Conservation (phyloP, 2,888 invertebrate genomes). For the Ligdia adustata region DNA sequence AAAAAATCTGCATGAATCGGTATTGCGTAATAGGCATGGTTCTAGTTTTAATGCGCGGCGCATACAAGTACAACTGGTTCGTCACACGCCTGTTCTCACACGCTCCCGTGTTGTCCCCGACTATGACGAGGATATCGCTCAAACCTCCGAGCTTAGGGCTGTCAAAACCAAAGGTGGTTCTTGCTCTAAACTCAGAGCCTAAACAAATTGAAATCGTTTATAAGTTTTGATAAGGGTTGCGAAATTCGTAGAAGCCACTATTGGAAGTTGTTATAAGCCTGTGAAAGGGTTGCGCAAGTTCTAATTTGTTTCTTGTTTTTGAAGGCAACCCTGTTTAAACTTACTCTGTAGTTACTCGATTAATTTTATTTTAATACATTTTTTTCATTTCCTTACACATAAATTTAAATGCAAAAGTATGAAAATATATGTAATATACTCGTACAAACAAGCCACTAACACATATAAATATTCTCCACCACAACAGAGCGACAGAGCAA, state of each 20-base stretch:
- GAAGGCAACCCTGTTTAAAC: no score
- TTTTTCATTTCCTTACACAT: no score
- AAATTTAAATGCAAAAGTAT: no score
- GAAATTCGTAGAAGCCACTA: conserved; percentile 1
- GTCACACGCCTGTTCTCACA: conserved; percentile 73
- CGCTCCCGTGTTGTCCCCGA: conserved; percentile 71
- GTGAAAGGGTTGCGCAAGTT: neutral
- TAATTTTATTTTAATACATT: no score
- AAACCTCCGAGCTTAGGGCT: conserved; percentile 54
- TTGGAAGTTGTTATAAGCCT: neutral
- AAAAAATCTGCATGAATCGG: no score
- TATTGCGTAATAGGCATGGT: no score
- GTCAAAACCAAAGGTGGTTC: conserved; percentile 21
- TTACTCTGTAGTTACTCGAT: no score
- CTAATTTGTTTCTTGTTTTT: neutral
- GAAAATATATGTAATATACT: no score
- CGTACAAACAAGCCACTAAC: no score
- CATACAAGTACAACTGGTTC: conserved; percentile 44
- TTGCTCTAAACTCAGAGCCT: neutral
- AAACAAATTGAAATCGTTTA: conserved; percentile 10
- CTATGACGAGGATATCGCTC: conserved; percentile 65
- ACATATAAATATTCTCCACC: no score
- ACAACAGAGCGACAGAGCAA: no score
- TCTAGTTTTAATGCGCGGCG: conserved; percentile 35
- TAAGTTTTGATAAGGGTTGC: conserved; percentile 13